phyloP scores from a whole-genome alignment of 1,140 invertebrate genomes.

The Tetranychus urticae region DNA sequence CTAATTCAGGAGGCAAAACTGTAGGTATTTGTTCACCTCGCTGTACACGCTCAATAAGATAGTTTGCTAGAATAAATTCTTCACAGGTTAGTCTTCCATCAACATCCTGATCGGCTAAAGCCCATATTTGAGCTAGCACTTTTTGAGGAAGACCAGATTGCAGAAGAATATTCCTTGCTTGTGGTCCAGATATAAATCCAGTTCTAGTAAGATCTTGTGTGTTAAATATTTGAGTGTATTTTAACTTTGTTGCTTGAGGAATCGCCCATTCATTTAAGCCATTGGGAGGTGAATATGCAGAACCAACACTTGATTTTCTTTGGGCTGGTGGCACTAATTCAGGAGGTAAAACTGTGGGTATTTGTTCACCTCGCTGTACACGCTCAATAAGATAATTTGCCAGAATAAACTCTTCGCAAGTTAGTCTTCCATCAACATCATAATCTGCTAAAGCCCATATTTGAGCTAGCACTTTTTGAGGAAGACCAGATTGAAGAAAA shows the following conservation, averaged over 20 bases:
- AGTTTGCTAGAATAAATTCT: slow-evolving; percentile 86
- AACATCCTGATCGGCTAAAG: neutral
- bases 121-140: slow-evolving; percentile 82
- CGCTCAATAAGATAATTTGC: slow-evolving; percentile 76
- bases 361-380: slow-evolving; percentile 35
- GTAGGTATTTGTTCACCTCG: slow-evolving; percentile 47
- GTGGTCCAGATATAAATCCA: slow-evolving; percentile 34
- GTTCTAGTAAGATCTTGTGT: neutral
- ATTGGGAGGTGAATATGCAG: neutral
- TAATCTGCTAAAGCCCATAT: slow-evolving; percentile 41
- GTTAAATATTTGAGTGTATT: slow-evolving; percentile 29
- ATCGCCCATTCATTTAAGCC: slow-evolving; percentile 16
- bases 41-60: slow-evolving; percentile 43
- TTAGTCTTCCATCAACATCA: slow-evolving; percentile 49
- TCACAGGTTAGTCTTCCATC: slow-evolving; percentile 75
- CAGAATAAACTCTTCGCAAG: slow-evolving; percentile 81
- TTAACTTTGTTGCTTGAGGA: slow-evolving; percentile 23
- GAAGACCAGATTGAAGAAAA: slow-evolving; percentile 72
- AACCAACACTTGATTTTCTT: neutral
- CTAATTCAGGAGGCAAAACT: slow-evolving; percentile 33
- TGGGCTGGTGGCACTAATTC: neutral
- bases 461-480: slow-evolving; percentile 58
- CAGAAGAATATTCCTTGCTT: slow-evolving; percentile 79
- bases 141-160: slow-evolving; percentile 67
- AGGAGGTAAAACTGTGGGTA: slow-evolving; percentile 42